phyloP scores from a whole-genome alignment of 64 coral and sea anemone species.

The Catalaphyllia jardinei region DNA sequence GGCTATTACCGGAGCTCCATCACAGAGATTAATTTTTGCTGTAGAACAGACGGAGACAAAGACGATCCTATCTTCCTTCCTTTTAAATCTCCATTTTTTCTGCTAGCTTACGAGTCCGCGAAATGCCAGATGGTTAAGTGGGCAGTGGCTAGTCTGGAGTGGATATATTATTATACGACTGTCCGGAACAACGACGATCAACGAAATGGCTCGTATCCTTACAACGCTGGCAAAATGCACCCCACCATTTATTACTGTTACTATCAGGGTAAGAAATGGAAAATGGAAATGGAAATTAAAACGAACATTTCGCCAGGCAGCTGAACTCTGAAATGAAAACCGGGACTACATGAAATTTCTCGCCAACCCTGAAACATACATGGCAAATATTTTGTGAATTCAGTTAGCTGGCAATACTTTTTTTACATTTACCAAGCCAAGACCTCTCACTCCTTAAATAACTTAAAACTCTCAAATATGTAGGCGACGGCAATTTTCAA shows the following conservation, averaged over 20 bases:
- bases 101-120: conserved; percentile 20
- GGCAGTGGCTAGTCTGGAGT: conserved; percentile 28
- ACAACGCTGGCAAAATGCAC: background rate
- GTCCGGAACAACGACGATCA: background rate
- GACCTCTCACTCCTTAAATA: too few relatives aligned
- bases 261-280: conserved; percentile 47
- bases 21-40: conserved; percentile 29
- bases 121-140: conserved; percentile 33
- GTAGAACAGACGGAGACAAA: conserved; percentile 22
- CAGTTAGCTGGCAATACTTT: too few relatives aligned
- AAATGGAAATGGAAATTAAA: background rate
- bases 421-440: too few relatives aligned
- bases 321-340: too few relatives aligned
- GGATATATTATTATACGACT: conserved; percentile 22
- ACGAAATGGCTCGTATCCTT: background rate
- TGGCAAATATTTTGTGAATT: too few relatives aligned
- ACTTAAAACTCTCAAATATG: background rate
- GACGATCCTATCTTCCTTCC: conserved; percentile 13
- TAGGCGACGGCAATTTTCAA: background rate
- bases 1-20: background rate
- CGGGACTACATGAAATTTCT: too few relatives aligned
- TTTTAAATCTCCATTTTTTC: conserved; percentile 28
- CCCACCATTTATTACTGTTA: conserved; percentile 49
- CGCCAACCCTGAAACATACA: too few relatives aligned
- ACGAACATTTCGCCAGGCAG: too few relatives aligned